These are phyloP conservation scores for Himalopsyche anomala DNA, from an alignment of 2,888 invertebrate genomes.

Conservation along the genomic window DNA sequence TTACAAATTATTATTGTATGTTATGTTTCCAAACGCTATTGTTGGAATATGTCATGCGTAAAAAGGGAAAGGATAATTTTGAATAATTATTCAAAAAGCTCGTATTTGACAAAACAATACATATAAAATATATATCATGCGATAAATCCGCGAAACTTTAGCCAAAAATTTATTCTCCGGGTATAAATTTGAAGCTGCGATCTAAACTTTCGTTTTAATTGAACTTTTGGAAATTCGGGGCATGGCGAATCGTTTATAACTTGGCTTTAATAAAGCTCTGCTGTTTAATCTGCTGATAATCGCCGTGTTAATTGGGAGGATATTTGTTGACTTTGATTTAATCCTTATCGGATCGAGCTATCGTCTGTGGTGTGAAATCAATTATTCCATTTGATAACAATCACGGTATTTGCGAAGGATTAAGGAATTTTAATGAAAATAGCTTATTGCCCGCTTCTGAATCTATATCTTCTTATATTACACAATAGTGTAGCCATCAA, in stretches of 20 bases:
- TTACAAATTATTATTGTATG: too few species aligned
- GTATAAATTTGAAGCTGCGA: background rate
- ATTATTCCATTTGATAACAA: too few species aligned
- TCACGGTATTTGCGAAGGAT: too few species aligned
- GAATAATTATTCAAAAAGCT: background rate
- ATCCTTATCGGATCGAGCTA: background rate
- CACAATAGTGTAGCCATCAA: too few species aligned
- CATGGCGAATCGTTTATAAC: background rate
- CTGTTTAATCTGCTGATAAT: conserved; percentile 9
- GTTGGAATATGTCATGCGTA: too few species aligned
- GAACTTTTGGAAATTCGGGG: conserved; percentile 3
- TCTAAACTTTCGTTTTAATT: conserved; percentile 20
- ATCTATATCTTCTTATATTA: too few species aligned
- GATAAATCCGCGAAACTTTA: conserved; percentile 6
- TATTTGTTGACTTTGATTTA: conserved; percentile 20
- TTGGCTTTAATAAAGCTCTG: background rate
- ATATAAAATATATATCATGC: background rate
- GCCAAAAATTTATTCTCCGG: background rate
- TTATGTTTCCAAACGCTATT: too few species aligned
- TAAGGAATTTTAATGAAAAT: too few species aligned
- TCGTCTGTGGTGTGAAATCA: background rate
- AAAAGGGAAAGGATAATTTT: too few species aligned
- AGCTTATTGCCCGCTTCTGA: too few species aligned
- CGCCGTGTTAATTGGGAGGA: conserved; percentile 12
- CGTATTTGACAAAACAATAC: background rate